These are phyloP conservation scores for Protonibea diacanthus DNA, from an alignment of 2,797 vertebrate species.

Conservation along the genomic window DNA sequence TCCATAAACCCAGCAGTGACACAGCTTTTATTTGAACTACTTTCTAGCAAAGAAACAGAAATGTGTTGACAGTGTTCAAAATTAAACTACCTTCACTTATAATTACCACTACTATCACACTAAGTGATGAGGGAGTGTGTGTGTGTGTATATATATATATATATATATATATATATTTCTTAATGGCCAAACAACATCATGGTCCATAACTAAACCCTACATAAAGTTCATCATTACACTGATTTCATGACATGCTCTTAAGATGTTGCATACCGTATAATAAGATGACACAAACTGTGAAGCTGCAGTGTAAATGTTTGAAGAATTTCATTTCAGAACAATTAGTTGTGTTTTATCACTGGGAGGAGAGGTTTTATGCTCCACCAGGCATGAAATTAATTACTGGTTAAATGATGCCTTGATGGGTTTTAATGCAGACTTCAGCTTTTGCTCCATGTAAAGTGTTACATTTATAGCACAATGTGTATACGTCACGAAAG, in stretches of 20 bases:
- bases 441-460: background rate
- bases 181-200: background rate
- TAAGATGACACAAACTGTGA: background rate
- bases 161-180: too few species aligned
- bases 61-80: background rate
- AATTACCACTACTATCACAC: too few species aligned
- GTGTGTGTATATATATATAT: too few species aligned
- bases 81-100: too few species aligned
- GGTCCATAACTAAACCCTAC: background rate
- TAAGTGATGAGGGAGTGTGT: too few species aligned
- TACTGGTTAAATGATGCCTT: constrained; percentile 12
- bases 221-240: background rate
- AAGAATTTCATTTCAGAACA: constrained; percentile 15
- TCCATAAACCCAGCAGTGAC: background rate
- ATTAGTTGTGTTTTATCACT: background rate
- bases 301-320: background rate
- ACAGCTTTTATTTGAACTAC: background rate
- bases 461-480: background rate
- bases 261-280: background rate
- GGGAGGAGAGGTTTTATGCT: constrained; percentile 19
- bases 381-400: constrained; percentile 35
- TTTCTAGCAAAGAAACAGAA: background rate
- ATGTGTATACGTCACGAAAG: constrained; percentile 2
- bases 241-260: background rate
- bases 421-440: background rate